Evolutionary conservation across 1,140 invertebrate species (phyloP).

Genomic region (Drosophila orena): DNA sequence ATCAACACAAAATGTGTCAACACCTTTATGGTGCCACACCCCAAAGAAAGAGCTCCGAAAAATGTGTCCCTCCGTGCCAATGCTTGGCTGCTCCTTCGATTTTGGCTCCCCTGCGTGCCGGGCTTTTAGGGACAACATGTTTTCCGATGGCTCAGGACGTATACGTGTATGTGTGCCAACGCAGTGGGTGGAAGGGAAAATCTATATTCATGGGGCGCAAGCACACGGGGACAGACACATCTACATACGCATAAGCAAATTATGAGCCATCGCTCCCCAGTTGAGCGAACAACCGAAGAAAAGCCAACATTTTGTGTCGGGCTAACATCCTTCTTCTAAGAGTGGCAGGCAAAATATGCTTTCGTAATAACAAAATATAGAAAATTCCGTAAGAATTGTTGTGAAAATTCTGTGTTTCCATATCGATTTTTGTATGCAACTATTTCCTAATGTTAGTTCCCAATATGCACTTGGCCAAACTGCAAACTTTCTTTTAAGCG

Average conservation of each 20-base stretch:
- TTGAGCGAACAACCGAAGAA: slow-evolving; percentile 15
- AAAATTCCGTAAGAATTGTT: too few species aligned
- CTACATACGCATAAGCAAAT: slow-evolving; percentile 38
- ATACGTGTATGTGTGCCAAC: slow-evolving; percentile 49
- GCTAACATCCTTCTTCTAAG: slow-evolving; percentile 5
- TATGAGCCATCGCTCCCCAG: slow-evolving; percentile 34
- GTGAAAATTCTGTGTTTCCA: too few species aligned
- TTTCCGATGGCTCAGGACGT: slow-evolving; percentile 46
- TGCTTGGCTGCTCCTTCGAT: slow-evolving; percentile 25
- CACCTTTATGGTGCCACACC: slow-evolving; percentile 77
- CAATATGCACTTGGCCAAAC: too few species aligned
- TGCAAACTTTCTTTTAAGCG: too few species aligned
- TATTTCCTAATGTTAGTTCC: too few species aligned
- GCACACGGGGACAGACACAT: slow-evolving; percentile 34
- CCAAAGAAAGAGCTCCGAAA: slow-evolving; percentile 47
- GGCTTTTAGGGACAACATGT: slow-evolving; percentile 66
- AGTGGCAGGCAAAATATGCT: neutral
- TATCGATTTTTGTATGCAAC: too few species aligned
- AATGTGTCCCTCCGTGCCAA: slow-evolving; percentile 42
- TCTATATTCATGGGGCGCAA: slow-evolving; percentile 71
- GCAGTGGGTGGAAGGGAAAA: slow-evolving; percentile 67
- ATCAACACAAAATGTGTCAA: slow-evolving; percentile 72
- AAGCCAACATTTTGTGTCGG: slow-evolving; percentile 6
- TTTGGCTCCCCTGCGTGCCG: slow-evolving; percentile 34
- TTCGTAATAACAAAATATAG: neutral